Percentiles rank a stretch among this genome's conserved stretches.
phyloP scores from a whole-genome alignment of 2,113 vertebrate genomes.

The Callionymus lyra region DNA sequence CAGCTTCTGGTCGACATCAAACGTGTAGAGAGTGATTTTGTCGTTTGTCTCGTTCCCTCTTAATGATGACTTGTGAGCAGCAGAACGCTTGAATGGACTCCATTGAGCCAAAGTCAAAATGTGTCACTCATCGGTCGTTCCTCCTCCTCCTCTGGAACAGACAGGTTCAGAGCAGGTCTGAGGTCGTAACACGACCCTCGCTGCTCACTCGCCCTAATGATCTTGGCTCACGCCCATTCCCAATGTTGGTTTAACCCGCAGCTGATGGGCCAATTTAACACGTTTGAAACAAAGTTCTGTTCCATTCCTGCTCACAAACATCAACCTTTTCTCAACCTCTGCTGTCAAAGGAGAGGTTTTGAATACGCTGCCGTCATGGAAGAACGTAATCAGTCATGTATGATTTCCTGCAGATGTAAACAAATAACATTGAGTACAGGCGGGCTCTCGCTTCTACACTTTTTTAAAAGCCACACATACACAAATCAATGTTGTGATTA shows the following conservation, averaged over 20 bases:
- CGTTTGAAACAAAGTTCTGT: conserved; percentile 52
- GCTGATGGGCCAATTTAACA: conserved; percentile 44
- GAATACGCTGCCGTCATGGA: too few relatives aligned
- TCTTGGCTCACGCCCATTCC: conserved; percentile 40
- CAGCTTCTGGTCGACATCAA: too few relatives aligned
- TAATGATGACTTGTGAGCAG: conserved; percentile 6
- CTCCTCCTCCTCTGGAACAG: conserved; percentile 10
- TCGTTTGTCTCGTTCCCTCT: background rate
- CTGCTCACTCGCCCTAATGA: conserved; percentile 35
- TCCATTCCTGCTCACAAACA: conserved; percentile 18
- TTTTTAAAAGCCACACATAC: too few relatives aligned
- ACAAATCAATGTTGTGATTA: too few relatives aligned
- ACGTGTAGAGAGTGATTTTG: too few relatives aligned
- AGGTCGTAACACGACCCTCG: conserved; percentile 41
- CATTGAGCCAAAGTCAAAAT: conserved; percentile 27
- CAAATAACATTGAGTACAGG: too few relatives aligned
- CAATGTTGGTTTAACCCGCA: conserved; percentile 64
- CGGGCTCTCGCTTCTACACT: too few relatives aligned
- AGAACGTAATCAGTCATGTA: too few relatives aligned
- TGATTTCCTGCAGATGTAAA: too few relatives aligned
- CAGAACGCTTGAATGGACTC: conserved; percentile 25
- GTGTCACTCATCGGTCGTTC: conserved; percentile 32
- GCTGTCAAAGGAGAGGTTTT: conserved; percentile 40
- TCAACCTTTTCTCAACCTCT: conserved; percentile 23
- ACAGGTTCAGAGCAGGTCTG: conserved; percentile 41